Percentiles rank a stretch among this genome's conserved stretches.
These are phyloP conservation scores for Nomada fabriciana DNA, from an alignment of 2,888 invertebrate species.

Conservation along the genomic window DNA sequence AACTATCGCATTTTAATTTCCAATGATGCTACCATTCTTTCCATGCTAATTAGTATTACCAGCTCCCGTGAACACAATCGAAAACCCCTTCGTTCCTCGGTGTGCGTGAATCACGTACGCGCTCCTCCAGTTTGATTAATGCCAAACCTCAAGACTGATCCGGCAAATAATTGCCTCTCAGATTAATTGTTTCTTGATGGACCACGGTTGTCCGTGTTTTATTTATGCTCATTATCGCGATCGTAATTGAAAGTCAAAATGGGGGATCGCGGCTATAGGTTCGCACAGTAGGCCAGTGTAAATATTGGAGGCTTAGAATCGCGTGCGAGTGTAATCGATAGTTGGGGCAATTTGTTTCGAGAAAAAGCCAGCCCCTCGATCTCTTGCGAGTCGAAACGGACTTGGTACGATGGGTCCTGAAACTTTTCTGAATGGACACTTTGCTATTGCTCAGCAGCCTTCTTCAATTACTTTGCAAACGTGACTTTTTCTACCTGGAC, in stretches of 20 bases:
- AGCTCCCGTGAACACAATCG: neutral
- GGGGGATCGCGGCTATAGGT: neutral
- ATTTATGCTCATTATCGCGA: conserved; percentile 23
- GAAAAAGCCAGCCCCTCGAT: conserved; percentile 7
- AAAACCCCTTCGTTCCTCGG: too few species aligned
- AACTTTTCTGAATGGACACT: conserved; percentile 11
- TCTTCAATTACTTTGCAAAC: too few species aligned
- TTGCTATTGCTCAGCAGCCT: neutral
- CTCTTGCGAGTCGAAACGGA: conserved; percentile 8
- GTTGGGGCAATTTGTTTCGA: conserved; percentile 28
- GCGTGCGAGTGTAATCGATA: conserved; percentile 30
- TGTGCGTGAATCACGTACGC: neutral
- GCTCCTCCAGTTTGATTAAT: conserved; percentile 32
- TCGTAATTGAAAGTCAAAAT: conserved; percentile 38
- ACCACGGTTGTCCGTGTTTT: conserved; percentile 31
- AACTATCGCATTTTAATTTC: conserved; percentile 1
- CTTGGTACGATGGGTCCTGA: conserved; percentile 35
- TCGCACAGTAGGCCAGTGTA: conserved; percentile 16
- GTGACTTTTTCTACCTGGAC: conserved; percentile 15
- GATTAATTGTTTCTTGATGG: conserved; percentile 53
- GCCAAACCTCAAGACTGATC: conserved; percentile 34
- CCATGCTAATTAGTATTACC: conserved; percentile 7
- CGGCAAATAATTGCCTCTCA: conserved; percentile 33
- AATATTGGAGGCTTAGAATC: conserved; percentile 25
- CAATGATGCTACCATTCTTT: conserved; percentile 14